These are phyloP conservation scores for Dysidea cf. avara DNA, from an alignment of 37 sponge, comb jelly and placozoan genomes.

Conservation along the genomic window DNA sequence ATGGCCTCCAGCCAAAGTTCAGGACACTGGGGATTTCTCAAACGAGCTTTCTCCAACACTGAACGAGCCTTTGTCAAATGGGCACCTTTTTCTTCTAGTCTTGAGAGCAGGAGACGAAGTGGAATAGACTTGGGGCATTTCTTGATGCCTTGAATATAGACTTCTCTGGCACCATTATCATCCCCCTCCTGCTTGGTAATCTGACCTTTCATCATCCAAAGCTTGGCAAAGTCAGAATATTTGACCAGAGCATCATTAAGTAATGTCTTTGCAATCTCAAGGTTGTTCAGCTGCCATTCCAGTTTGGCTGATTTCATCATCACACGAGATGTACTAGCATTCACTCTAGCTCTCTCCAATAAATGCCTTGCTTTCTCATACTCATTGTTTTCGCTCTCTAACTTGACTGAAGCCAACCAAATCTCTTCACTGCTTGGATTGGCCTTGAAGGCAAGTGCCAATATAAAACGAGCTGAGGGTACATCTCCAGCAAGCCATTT, in stretches of 20 bases:
- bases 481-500: conserved; percentile 99
- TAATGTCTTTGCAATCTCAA: conserved; percentile 49
- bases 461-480: conserved; percentile 88
- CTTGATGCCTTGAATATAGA: conserved; percentile 80
- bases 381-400: conserved; percentile 97
- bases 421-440: conserved; percentile 99
- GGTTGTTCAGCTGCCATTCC: conserved; percentile 91
- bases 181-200: conserved; percentile 73
- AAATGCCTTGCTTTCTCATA: conserved; percentile 86
- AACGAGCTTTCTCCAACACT: conserved; percentile 86
- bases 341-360: conserved; percentile 87
- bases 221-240: conserved; percentile 79
- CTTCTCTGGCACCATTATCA: conserved; percentile 52
- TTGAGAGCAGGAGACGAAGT: conserved; percentile 83
- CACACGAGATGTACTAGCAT: conserved; percentile 88
- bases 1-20: conserved; percentile 95
- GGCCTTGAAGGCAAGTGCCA: conserved; percentile 92
- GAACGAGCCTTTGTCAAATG: conserved; percentile 79
- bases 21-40: conserved; percentile 75
- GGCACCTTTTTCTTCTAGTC: conserved; percentile 71
- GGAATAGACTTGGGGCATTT: conserved; percentile 83
- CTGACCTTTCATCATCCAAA: conserved; percentile 99
- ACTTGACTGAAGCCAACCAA: conserved; percentile 97
- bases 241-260: conserved; percentile 62
- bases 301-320: conserved; percentile 97